A percentile compares a stretch with the other conserved stretches of the same genome.
These are phyloP conservation scores for Oostethus manadensis DNA, from an alignment of 2,113 vertebrate genomes.

Conservation along the genomic window DNA sequence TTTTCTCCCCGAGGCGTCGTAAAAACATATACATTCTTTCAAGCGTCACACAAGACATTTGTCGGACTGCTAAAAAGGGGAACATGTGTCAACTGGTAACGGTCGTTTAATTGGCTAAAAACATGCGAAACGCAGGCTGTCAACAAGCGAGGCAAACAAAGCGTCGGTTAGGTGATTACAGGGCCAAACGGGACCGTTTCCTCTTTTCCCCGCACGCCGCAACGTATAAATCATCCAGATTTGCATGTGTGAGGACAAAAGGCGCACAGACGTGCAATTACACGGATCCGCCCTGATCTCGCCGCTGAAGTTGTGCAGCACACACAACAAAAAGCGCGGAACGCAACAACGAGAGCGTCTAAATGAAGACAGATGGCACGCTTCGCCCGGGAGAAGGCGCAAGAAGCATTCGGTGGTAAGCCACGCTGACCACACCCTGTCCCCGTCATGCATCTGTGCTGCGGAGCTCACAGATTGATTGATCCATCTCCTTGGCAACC, in stretches of 20 bases:
- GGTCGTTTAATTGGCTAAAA: background rate
- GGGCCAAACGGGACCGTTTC: background rate
- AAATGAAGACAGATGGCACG: constrained; percentile 57
- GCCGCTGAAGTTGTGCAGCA: background rate
- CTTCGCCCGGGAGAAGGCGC: constrained; percentile 36
- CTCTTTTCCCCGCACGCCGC: background rate
- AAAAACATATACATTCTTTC: background rate
- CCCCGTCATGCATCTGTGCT: constrained; percentile 49
- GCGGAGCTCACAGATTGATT: constrained; percentile 3
- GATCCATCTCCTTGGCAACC: background rate
- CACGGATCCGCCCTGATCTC: constrained; percentile 1
- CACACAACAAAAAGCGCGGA: constrained; percentile 13
- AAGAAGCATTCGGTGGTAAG: constrained; percentile 46
- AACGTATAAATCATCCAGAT: background rate
- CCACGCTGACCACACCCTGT: constrained; percentile 45
- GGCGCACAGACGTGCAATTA: constrained; percentile 9
- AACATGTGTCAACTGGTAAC: background rate
- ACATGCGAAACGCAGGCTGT: background rate
- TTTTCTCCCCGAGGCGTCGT: background rate
- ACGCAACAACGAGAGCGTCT: constrained; percentile 45
- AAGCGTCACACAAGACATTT: background rate
- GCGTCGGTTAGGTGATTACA: background rate
- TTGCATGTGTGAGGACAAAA: constrained; percentile 10
- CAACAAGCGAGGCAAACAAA: background rate
- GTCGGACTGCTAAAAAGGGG: background rate